Evolutionary conservation across 2,797 vertebrate genomes (phyloP).

Genomic region (Novumbra hubbsi): DNA sequence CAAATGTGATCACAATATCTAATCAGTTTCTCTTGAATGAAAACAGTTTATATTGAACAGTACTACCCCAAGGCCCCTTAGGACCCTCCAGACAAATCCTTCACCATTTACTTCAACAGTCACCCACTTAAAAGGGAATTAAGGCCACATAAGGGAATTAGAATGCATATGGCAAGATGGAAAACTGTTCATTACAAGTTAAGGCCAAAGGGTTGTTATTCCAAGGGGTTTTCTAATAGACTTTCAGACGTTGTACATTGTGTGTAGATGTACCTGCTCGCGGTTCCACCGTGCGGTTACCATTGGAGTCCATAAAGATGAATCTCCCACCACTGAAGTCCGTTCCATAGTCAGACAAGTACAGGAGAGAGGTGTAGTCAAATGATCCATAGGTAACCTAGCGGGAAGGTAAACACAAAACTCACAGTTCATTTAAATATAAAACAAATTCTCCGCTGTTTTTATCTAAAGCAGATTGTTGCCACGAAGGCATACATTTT

Average conservation of each 20-base stretch:
- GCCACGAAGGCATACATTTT: background rate
- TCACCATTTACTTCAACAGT: conserved; percentile 20
- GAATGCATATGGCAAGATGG: conserved; percentile 1
- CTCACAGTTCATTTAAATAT: background rate
- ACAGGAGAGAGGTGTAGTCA: conserved; percentile 94
- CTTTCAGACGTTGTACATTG: background rate
- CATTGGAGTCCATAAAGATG: conserved; percentile 86
- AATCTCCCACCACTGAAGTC: conserved; percentile 92
- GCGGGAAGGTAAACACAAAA: background rate
- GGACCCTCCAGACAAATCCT: background rate
- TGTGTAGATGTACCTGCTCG: conserved; percentile 63
- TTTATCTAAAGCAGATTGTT: background rate
- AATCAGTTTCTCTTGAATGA: background rate
- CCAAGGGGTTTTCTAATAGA: background rate
- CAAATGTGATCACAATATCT: background rate
- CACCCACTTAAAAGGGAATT: conserved; percentile 48
- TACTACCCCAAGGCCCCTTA: background rate
- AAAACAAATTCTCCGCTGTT: background rate
- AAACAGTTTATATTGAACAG: background rate
- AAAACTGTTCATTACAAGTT: background rate
- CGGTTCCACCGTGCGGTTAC: conserved; percentile 89
- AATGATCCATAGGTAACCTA: conserved; percentile 96
- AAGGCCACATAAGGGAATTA: conserved; percentile 31
- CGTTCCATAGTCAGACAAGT: conserved; percentile 87
- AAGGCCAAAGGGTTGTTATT: background rate